A percentile compares a stretch with the other conserved stretches of the same genome.
These are phyloP conservation scores for Aethina tumida DNA, from an alignment of 1,140 invertebrate species.

Conservation along the genomic window DNA sequence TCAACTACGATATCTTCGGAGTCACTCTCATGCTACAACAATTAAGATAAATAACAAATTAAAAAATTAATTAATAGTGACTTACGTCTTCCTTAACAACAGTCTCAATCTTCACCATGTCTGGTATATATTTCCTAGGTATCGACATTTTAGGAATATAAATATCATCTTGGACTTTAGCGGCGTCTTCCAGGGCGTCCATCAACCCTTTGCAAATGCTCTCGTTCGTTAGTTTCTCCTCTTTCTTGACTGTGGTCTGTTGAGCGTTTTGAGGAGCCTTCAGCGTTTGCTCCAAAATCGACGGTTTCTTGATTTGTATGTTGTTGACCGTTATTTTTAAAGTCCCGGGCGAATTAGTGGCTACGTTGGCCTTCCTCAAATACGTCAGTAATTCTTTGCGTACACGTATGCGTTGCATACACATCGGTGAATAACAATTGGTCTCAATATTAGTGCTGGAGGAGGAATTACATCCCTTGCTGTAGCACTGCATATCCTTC, in stretches of 20 bases:
- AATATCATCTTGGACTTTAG: constrained; percentile 42
- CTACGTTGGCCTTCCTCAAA: constrained; percentile 48
- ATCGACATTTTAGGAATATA: constrained; percentile 36
- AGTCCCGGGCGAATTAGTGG: constrained; percentile 22
- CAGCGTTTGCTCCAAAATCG: constrained; percentile 42
- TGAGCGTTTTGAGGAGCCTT: constrained; percentile 27
- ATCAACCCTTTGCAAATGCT: constrained; percentile 48
- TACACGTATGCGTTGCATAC: constrained; percentile 56
- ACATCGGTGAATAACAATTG: constrained; percentile 69
- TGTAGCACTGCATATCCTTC: constrained; percentile 62
- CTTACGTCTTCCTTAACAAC: constrained; percentile 36
- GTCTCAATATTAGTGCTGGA: constrained; percentile 40
- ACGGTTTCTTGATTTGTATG: constrained; percentile 33
- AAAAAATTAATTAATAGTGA: too few species aligned
- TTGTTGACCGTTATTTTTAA: constrained; percentile 15
- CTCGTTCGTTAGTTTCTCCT: constrained; percentile 16
- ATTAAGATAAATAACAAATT: constrained; percentile 29
- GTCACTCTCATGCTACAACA: constrained; percentile 39
- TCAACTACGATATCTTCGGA: constrained; percentile 8
- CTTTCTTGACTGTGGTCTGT: constrained; percentile 8
- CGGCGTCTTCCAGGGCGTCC: constrained; percentile 44
- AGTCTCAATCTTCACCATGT: constrained; percentile 37
- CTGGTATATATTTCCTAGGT: constrained; percentile 38
- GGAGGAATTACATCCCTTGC: constrained; percentile 54
- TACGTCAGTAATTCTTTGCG: constrained; percentile 56